Base-by-base conservation (phyloP, 2,113 vertebrate genomes). In the Rhinopithecus roxellana region DNA sequence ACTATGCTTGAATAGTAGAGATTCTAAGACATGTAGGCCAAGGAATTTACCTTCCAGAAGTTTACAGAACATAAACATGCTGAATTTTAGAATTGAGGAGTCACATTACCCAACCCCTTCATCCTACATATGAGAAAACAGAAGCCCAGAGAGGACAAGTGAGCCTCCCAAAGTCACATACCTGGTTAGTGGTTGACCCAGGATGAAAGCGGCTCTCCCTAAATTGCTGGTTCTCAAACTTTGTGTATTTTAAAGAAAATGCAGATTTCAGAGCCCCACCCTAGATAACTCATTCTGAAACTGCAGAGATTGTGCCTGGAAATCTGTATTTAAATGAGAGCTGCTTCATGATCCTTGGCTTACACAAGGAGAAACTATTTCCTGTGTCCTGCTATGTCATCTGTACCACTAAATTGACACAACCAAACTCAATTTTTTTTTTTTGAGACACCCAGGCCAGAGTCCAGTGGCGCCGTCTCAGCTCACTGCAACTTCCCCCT, bases 21-120 rank as follows among this genome's bases (percentile, higher is more conserved):
- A 89, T 70, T 57, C 38, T 94, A 94, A 89, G 59, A 70, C 90
- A 86, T 8, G 17, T 78, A 93, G 82, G 22, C 20, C 40, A 95
- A 94, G 43, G 64, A 89, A 94, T 92, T 95, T 92, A 92, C 45
- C 57, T 61, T 93, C 64, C 43, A 92, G 72, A 18, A 97, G 67
- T 95, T 95, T 78, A 77, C 11, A 86, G 83, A 94, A 86, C 61
- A 97, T 86, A 94, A 95, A 86, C 30, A 57, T 95, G 25, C 78
- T 90, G 70, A 30, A 64, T 74, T 92, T 95, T 88, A 90, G 16
- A 93, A 85, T 18, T 11, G 8, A 87, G 80, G 90, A 13, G 4
- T 90, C 78, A 94, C 11, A 40, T 64, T 72, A 18, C 59, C 83
- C 69, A 72, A 94, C n/a, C 4, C 78, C 30, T 78, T 91, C 72